These are phyloP conservation scores for Eurytoma adleriae DNA, from an alignment of 2,888 invertebrate genomes.

Conservation along the genomic window DNA sequence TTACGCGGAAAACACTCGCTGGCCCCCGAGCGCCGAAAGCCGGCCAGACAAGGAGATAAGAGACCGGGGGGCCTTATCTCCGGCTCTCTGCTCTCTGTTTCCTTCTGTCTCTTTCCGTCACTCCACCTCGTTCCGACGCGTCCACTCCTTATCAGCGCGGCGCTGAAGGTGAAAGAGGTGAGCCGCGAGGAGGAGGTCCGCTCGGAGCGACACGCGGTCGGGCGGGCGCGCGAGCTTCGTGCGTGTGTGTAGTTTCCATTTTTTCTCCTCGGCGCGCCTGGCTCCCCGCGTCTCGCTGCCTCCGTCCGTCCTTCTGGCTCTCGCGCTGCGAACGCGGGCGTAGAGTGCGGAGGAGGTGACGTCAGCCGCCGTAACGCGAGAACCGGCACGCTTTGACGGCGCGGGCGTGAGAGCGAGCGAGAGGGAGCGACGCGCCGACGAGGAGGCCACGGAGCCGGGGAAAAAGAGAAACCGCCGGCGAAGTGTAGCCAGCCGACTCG, in stretches of 20 bases:
- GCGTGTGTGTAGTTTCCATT: constrained; percentile 15
- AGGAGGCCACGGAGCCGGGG: background rate
- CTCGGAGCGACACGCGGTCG: constrained; percentile 22
- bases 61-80: constrained; percentile 9
- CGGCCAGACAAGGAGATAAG: background rate
- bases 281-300: background rate
- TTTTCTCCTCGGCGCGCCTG: constrained; percentile 3
- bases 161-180: constrained; percentile 60
- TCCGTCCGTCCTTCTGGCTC: background rate
- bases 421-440: constrained; percentile 11
- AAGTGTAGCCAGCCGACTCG: background rate
- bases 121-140: background rate
- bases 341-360: constrained; percentile 38
- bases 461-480: constrained; percentile 19
- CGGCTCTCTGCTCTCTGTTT: background rate
- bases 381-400: constrained; percentile 36
- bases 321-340: constrained; percentile 22
- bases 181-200: background rate
- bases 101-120: background rate
- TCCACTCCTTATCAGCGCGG: constrained; percentile 33
- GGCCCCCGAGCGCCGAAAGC: background rate
- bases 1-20: too few species aligned
- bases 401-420: constrained; percentile 3
- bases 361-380: constrained; percentile 50
- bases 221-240: background rate